Percentiles rank a stretch among this genome's conserved stretches.
Conservation (phyloP, 2,888 invertebrate genomes). For the Chrysolina oricalcia region DNA sequence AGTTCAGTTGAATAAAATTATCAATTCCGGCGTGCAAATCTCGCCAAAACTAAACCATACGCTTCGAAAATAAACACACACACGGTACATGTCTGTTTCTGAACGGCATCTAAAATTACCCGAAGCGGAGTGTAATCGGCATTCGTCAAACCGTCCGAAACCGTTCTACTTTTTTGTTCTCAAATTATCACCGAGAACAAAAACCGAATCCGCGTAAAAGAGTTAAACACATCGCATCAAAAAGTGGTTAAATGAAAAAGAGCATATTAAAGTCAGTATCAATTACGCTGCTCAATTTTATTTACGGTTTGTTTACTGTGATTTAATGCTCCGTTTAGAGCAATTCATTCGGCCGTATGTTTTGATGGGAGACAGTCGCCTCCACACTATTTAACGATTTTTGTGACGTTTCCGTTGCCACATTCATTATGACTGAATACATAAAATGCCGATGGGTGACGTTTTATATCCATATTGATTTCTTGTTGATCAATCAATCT, state of each 20-base stretch:
- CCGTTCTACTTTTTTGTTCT: neutral
- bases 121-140: neutral
- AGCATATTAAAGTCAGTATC: slow-evolving; percentile 19
- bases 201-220: slow-evolving; percentile 9
- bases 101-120: neutral
- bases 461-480: neutral
- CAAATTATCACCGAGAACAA: slow-evolving; percentile 1
- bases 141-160: neutral
- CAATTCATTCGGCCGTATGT: slow-evolving; percentile 25
- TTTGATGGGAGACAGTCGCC: slow-evolving; percentile 16
- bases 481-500: no score
- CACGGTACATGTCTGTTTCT: neutral
- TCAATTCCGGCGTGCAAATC: no score
- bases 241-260: slow-evolving; percentile 11
- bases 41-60: no score
- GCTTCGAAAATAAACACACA: neutral
- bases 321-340: slow-evolving; percentile 33
- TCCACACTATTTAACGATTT: slow-evolving; percentile 8
- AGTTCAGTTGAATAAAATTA: no score
- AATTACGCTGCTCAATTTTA: slow-evolving; percentile 26
- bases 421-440: neutral
- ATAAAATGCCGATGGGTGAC: neutral
- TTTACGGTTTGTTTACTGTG: slow-evolving; percentile 34
- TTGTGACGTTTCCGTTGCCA: neutral
- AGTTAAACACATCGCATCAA: slow-evolving; percentile 12